Percentiles rank a stretch among this genome's conserved stretches.
Conservation (phyloP, 2,797 vertebrate species). For the Pseudomugil tenellus region DNA sequence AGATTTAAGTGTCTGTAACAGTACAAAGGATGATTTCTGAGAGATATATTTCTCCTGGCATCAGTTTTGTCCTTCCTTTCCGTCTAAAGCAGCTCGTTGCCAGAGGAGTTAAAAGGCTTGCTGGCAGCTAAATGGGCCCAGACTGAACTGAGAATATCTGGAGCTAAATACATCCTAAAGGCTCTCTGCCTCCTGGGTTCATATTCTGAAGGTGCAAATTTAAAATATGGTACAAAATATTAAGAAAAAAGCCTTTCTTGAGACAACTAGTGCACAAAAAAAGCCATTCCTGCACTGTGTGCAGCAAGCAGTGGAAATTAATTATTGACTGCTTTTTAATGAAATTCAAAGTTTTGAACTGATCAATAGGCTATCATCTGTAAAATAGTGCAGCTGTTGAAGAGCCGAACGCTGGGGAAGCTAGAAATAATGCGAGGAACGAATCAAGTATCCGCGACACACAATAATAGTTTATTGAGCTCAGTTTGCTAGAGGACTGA, state of each 20-base stretch:
- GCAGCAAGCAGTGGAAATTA: slow-evolving; percentile 83
- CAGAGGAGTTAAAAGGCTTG: slow-evolving; percentile 70
- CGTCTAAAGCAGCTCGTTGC: slow-evolving; percentile 49
- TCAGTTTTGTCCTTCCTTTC: slow-evolving; percentile 58
- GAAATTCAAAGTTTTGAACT: slow-evolving; percentile 85
- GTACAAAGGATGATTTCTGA: slow-evolving; percentile 61
- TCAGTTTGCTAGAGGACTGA: slow-evolving; percentile 47
- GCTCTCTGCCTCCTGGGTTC: slow-evolving; percentile 58
- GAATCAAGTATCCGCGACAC: slow-evolving; percentile 64
- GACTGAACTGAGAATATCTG: slow-evolving; percentile 60
- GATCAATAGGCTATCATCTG: slow-evolving; percentile 84
- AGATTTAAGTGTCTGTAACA: slow-evolving; percentile 54
- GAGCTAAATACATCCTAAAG: slow-evolving; percentile 64
- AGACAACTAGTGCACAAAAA: slow-evolving; percentile 70
- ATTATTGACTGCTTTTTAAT: slow-evolving; percentile 86
- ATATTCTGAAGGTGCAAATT: slow-evolving; percentile 49
- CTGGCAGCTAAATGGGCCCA: slow-evolving; percentile 74
- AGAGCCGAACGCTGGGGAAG: slow-evolving; percentile 38
- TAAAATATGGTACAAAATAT: slow-evolving; percentile 49
- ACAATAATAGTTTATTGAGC: slow-evolving; percentile 67
- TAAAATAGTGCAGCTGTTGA: slow-evolving; percentile 79
- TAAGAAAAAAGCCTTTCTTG: slow-evolving; percentile 43
- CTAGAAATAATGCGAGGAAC: slow-evolving; percentile 62
- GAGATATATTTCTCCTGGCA: slow-evolving; percentile 65
- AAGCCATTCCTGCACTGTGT: slow-evolving; percentile 67